Evolutionary conservation across 2,888 invertebrate species (phyloP).

Genomic region (Linnaemya tessellans): DNA sequence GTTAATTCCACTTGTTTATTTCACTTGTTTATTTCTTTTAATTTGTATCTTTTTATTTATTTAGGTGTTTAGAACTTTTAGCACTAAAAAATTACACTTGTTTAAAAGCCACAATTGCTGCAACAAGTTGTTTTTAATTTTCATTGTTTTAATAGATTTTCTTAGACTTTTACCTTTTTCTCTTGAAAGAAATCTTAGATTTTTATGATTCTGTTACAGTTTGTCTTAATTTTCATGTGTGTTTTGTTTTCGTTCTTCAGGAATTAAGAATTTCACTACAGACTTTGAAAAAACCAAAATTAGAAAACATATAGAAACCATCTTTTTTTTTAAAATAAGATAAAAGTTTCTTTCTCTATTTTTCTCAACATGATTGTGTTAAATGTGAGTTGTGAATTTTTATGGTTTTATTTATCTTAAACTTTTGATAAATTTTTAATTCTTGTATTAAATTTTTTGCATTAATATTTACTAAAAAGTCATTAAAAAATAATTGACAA

Average conservation of each 20-base stretch:
- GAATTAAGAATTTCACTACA: too few species aligned
- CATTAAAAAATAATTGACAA: too few species aligned
- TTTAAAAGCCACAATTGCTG: conserved; percentile 69
- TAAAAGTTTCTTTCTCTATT: too few species aligned
- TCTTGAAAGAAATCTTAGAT: not conserved
- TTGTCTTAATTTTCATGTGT: not conserved
- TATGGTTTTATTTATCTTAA: too few species aligned
- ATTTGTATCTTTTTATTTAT: not conserved
- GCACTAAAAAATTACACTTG: conserved; percentile 63
- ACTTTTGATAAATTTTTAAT: too few species aligned
- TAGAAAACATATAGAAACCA: too few species aligned
- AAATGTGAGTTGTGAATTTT: too few species aligned
- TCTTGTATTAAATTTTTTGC: too few species aligned
- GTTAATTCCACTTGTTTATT: not conserved
- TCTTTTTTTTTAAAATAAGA: too few species aligned
- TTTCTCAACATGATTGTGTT: too few species aligned
- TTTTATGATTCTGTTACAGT: not conserved
- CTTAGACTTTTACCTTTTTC: not conserved
- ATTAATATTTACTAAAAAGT: too few species aligned
- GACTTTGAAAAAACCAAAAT: too few species aligned
- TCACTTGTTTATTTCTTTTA: not conserved
- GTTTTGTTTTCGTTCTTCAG: not conserved
- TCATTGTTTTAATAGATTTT: conserved; percentile 62
- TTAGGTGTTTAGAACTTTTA: conserved; percentile 70
- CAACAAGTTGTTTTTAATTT: conserved; percentile 64